Percentiles rank a stretch among this genome's conserved stretches.
phyloP scores from a whole-genome alignment of 2,888 invertebrate genomes.

The Acleris literana region DNA sequence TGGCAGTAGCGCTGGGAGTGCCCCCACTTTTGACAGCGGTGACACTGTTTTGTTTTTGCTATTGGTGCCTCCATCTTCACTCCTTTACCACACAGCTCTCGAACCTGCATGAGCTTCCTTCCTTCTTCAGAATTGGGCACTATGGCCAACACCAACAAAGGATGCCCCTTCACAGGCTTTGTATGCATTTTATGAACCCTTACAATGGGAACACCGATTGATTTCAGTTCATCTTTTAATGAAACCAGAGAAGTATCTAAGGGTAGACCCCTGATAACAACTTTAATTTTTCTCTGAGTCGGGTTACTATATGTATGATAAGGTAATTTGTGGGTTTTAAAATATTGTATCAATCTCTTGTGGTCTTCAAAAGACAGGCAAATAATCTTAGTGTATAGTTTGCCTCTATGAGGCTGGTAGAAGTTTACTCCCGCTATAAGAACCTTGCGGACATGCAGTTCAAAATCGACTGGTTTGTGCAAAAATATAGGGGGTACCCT shows the following conservation, averaged over 20 bases:
- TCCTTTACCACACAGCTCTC: constrained; percentile 50
- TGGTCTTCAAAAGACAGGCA: constrained; percentile 54
- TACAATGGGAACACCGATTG: constrained; percentile 54
- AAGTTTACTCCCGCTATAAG: constrained; percentile 50
- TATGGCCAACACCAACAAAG: constrained; percentile 54
- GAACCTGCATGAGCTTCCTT: constrained; percentile 50
- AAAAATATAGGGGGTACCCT: constrained; percentile 60
- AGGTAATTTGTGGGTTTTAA: constrained; percentile 55
- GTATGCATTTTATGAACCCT: constrained; percentile 62
- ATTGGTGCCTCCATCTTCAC: constrained; percentile 61
- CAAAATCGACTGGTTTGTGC: constrained; percentile 52
- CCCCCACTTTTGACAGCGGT: constrained; percentile 71
- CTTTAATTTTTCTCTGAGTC: constrained; percentile 57
- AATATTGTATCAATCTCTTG: constrained; percentile 52
- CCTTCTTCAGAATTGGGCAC: constrained; percentile 55
- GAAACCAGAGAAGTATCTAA: constrained; percentile 47
- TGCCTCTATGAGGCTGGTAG: constrained; percentile 46
- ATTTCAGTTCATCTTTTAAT: constrained; percentile 53
- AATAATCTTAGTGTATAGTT: constrained; percentile 51
- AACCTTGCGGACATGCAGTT: constrained; percentile 49
- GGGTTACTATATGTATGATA: constrained; percentile 65
- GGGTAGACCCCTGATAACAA: constrained; percentile 62
- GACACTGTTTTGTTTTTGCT: constrained; percentile 60
- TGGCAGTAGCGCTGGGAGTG: constrained; percentile 68
- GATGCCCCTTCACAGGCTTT: constrained; percentile 44